These are phyloP conservation scores for Chunga burmeisteri DNA, from an alignment of 2,113 vertebrate genomes.

Conservation along the genomic window DNA sequence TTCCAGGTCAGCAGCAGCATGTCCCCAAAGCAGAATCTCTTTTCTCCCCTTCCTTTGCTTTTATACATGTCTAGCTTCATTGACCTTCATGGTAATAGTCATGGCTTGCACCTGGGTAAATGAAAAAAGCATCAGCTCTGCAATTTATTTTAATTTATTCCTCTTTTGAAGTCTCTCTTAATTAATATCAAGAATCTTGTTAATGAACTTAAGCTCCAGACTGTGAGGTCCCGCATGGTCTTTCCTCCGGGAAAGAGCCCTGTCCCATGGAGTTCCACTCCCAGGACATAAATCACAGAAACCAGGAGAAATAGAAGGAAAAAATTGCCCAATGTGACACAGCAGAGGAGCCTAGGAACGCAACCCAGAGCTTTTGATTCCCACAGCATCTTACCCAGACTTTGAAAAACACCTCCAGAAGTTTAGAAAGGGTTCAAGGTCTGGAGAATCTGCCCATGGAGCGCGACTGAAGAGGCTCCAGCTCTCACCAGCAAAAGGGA, in stretches of 20 bases:
- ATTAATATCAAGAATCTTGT: not conserved
- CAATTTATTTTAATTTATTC: not conserved
- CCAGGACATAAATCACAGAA: not conserved
- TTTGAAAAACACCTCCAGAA: not conserved
- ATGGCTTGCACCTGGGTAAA: not conserved
- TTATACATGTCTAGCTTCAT: not conserved
- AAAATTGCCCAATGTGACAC: not conserved
- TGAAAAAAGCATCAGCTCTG: not conserved
- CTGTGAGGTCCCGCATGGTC: not conserved
- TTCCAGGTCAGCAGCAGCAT: not conserved
- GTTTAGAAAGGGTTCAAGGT: not conserved
- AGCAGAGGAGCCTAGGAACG: not conserved
- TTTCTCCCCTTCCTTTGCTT: not conserved
- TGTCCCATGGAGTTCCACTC: not conserved
- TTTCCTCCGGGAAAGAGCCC: not conserved
- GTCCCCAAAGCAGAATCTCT: not conserved
- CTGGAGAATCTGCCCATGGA: not conserved
- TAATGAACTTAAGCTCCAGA: not conserved
- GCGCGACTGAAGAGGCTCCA: rapidly evolving
- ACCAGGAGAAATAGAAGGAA: not conserved
- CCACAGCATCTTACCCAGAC: not conserved
- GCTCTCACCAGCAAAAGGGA: not conserved
- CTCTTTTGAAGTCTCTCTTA: not conserved
- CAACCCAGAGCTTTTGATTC: not conserved
- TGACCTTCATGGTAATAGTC: not conserved